These are phyloP conservation scores for Tipula vernalis DNA, from an alignment of 2,888 invertebrate genomes.

Conservation along the genomic window DNA sequence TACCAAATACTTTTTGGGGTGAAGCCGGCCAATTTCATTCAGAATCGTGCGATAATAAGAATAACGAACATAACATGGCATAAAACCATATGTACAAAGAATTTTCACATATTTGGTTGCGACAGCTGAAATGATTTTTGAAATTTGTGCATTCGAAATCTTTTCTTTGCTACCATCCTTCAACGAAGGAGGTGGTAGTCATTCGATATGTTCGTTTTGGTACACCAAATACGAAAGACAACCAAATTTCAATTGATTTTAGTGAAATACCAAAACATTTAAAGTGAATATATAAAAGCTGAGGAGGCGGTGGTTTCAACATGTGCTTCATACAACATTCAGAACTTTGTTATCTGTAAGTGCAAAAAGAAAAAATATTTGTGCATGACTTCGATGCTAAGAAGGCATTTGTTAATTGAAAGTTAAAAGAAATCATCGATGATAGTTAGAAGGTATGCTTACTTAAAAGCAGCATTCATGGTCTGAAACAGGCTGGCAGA, in stretches of 20 bases:
- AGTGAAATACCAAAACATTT: too few relatives aligned
- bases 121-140: not conserved
- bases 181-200: constrained; percentile 6
- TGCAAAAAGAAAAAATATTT: too few relatives aligned
- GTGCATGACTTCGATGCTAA: too few relatives aligned
- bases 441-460: not conserved
- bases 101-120: constrained; percentile 14
- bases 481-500: too few relatives aligned
- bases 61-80: not conserved
- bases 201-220: too few relatives aligned
- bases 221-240: too few relatives aligned
- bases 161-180: constrained; percentile 10
- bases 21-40: constrained; percentile 14
- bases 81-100: not conserved
- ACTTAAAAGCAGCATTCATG: constrained; percentile 15
- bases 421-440: too few relatives aligned
- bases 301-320: too few relatives aligned
- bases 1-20: not conserved
- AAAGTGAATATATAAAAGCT: too few relatives aligned
- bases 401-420: too few relatives aligned
- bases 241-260: too few relatives aligned
- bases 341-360: constrained; percentile 16
- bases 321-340: constrained; percentile 14
- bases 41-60: too few relatives aligned
- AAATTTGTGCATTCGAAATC: constrained; percentile 10